These are phyloP conservation scores for Cynopterus brachyotis DNA, from an alignment of 2,113 vertebrate genomes.

Conservation along the genomic window DNA sequence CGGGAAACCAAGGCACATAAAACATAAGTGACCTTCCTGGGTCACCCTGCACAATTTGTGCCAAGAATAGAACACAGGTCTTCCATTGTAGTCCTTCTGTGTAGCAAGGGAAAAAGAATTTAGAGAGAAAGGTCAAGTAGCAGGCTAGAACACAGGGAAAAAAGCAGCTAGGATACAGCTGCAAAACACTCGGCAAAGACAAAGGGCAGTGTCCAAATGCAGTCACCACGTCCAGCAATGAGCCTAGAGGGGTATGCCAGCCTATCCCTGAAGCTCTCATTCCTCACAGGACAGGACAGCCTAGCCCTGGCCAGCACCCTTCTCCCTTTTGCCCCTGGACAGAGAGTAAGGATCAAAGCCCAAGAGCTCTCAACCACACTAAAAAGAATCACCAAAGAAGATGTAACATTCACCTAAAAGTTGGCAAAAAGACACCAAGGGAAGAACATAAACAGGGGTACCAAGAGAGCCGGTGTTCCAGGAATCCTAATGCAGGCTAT, in stretches of 20 bases:
- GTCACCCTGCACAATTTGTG: neutral
- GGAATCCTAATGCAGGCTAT: neutral
- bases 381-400: neutral
- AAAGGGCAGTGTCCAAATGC: neutral
- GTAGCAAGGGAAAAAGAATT: neutral
- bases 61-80: neutral
- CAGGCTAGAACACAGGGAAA: neutral
- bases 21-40: neutral
- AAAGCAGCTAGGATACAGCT: neutral
- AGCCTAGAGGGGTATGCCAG: neutral
- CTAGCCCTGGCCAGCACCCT: neutral
- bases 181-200: neutral
- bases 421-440: neutral
- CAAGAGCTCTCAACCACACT: neutral
- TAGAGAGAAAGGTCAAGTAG: constrained; percentile 7
- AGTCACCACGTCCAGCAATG: neutral
- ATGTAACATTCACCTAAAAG: neutral
- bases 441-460: neutral
- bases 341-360: neutral
- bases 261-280: neutral
- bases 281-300: neutral
- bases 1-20: neutral
- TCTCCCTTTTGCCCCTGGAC: neutral
- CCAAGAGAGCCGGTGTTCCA: neutral
- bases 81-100: neutral